Evolutionary conservation across 2,797 vertebrate species (phyloP).

Genomic region (Syndactyla subalaris): DNA sequence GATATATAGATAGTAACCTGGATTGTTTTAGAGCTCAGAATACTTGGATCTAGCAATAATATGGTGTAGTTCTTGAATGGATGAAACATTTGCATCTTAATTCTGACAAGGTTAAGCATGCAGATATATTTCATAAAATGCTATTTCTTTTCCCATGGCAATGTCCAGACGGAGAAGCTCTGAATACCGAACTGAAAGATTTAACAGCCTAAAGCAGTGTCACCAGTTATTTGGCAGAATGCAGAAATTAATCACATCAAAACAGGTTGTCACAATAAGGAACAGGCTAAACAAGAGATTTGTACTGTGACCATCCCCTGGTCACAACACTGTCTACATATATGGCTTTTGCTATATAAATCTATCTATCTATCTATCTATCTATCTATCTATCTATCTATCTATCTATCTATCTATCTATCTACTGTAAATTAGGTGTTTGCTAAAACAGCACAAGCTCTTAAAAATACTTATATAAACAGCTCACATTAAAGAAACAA

Average conservation of each 20-base stretch:
- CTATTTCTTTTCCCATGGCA: not conserved
- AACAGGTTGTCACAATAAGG: not conserved
- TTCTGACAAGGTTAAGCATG: not conserved
- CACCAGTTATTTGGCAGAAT: not conserved
- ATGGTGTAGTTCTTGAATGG: not conserved
- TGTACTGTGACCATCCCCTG: not conserved
- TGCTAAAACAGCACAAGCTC: not conserved
- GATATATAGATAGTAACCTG: not conserved
- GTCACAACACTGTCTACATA: not conserved
- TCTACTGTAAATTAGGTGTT: not conserved
- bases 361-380: not conserved
- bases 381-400: not conserved
- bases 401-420: not conserved
- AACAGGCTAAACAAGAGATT: not conserved
- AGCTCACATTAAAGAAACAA: not conserved
- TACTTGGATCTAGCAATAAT: not conserved
- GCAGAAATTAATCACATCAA: not conserved
- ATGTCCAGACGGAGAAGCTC: not conserved
- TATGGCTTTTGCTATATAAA: not conserved
- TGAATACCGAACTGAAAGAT: not conserved
- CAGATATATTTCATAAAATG: not conserved
- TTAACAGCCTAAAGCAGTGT: not conserved
- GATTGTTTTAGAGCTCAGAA: not conserved
- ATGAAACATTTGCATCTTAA: not conserved
- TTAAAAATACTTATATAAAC: not conserved